Evolutionary conservation across 2,888 invertebrate species (phyloP).

Genomic region (Drosophila anomelani): DNA sequence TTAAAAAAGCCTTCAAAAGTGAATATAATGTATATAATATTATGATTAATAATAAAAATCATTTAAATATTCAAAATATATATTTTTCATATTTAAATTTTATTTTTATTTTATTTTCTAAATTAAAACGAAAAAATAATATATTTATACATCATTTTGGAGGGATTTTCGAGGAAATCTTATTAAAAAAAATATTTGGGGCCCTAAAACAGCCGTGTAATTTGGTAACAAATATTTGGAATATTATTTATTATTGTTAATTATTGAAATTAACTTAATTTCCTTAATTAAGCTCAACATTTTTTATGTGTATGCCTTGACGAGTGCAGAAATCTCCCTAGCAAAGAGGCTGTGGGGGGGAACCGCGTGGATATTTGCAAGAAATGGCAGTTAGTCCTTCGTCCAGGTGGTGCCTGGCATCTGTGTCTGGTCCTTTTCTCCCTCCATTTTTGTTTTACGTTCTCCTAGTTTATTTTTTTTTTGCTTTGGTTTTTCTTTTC

Average conservation of each 20-base stretch:
- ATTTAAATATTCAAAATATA: too few relatives aligned
- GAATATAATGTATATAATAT: too few relatives aligned
- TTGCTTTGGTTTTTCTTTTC: constrained; percentile 3
- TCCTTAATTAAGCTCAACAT: not conserved
- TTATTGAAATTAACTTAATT: not conserved
- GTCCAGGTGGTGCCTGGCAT: constrained; percentile 43
- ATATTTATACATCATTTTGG: too few relatives aligned
- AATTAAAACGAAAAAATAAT: too few relatives aligned
- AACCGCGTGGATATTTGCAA: constrained; percentile 36
- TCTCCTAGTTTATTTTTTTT: not conserved
- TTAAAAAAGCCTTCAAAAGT: too few relatives aligned
- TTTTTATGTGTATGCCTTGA: not conserved
- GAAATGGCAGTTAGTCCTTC: constrained; percentile 40
- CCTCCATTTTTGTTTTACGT: not conserved
- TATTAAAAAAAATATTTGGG: not conserved
- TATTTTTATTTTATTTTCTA: too few relatives aligned
- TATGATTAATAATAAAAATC: too few relatives aligned
- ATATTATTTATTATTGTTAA: not conserved
- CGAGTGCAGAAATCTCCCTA: not conserved
- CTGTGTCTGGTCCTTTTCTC: constrained; percentile 25
- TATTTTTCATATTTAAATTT: too few relatives aligned
- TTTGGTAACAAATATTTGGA: not conserved
- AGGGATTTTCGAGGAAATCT: not conserved
- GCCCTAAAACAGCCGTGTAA: not conserved
- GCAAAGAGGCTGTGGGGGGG: not conserved